These are phyloP conservation scores for Cyprinodon brontotheroides DNA, from an alignment of 2,113 vertebrate genomes.

Conservation along the genomic window DNA sequence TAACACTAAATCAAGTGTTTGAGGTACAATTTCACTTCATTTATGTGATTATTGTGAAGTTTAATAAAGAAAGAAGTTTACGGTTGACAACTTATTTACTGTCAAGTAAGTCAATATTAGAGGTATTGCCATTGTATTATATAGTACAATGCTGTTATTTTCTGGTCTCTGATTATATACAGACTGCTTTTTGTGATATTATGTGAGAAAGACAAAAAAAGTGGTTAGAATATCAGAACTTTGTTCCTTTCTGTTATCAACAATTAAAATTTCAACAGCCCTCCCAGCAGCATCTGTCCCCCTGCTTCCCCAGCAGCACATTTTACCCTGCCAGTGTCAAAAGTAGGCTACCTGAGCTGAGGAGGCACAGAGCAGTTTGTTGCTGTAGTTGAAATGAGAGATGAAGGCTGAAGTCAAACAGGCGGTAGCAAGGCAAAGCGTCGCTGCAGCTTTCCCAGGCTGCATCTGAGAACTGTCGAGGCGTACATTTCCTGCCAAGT, in stretches of 20 bases:
- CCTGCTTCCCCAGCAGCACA: constrained; percentile 12
- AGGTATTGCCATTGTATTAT: constrained; percentile 38
- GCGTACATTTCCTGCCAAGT: constrained; percentile 53
- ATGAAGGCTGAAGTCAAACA: constrained; percentile 67
- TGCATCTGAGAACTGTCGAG: constrained; percentile 56
- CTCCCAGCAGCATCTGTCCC: constrained; percentile 24
- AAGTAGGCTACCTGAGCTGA: constrained; percentile 63
- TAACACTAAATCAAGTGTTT: background rate
- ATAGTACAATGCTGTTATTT: constrained; percentile 16
- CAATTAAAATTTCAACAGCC: constrained; percentile 27
- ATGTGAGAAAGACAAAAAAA: constrained; percentile 18
- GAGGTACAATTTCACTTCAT: background rate
- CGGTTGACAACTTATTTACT: constrained; percentile 21
- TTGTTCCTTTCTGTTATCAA: background rate
- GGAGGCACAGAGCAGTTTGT: constrained; percentile 45
- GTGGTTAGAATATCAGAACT: constrained; percentile 20
- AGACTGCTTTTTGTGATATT: background rate
- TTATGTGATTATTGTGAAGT: background rate
- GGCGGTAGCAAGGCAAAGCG: constrained; percentile 45
- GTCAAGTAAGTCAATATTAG: constrained; percentile 47
- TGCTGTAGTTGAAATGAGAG: constrained; percentile 50
- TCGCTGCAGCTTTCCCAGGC: constrained; percentile 41
- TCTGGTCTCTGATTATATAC: constrained; percentile 14
- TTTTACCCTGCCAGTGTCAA: constrained; percentile 36
- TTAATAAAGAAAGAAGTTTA: background rate